Evolutionary conservation across 2,797 vertebrate species (phyloP).

Genomic region (Girardinus metallicus): DNA sequence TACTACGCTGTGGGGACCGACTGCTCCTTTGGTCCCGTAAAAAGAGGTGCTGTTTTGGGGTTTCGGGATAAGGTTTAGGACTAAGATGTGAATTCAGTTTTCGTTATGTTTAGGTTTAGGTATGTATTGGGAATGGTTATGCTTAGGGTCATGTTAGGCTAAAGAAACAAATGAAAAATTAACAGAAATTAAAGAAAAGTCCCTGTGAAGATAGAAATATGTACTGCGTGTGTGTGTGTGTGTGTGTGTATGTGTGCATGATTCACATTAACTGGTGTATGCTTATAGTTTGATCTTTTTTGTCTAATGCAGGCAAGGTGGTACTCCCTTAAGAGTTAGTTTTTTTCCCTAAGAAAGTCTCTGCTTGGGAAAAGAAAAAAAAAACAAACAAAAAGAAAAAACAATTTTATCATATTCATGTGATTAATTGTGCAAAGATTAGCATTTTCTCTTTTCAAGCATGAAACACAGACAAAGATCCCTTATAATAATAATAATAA

Average conservation of each 20-base stretch:
- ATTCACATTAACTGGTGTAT: conserved; percentile 76
- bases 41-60: too few relatives aligned
- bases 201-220: too few relatives aligned
- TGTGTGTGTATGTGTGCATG: conserved; percentile 39
- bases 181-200: too few relatives aligned
- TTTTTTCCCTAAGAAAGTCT: conserved; percentile 68
- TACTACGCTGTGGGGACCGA: too few relatives aligned
- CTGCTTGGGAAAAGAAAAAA: conserved; percentile 46
- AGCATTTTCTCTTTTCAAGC: conserved; percentile 75
- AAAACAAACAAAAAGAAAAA: conserved; percentile 72
- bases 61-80: too few relatives aligned
- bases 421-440: conserved; percentile 78
- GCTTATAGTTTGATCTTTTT: conserved; percentile 80
- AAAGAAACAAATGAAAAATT: too few relatives aligned
- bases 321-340: conserved; percentile 75
- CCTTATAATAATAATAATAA: conserved; percentile 28
- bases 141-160: too few relatives aligned
- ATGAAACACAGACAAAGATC: conserved; percentile 44
- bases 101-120: too few relatives aligned
- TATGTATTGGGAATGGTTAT: too few relatives aligned
- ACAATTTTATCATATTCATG: conserved; percentile 65
- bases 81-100: too few relatives aligned
- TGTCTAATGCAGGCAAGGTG: conserved; percentile 76
- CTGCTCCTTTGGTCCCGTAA: too few relatives aligned
- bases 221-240: neutral